These are phyloP conservation scores for Notolepis coatsorum DNA, from an alignment of 2,797 vertebrate species.

Conservation along the genomic window DNA sequence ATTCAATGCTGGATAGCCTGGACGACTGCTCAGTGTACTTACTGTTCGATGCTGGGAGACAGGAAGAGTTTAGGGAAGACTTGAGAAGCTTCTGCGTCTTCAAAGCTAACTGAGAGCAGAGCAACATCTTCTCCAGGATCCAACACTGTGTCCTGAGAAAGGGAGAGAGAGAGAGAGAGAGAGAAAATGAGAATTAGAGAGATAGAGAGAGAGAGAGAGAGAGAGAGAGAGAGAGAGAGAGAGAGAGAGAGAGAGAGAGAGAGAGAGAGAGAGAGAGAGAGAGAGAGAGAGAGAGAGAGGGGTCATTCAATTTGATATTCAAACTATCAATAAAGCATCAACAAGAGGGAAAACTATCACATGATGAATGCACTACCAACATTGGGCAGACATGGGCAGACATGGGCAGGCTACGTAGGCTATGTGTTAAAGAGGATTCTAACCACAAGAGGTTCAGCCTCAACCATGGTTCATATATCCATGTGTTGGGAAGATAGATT, in stretches of 20 bases:
- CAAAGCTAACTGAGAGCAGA: slow-evolving; percentile 96
- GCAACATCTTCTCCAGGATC: slow-evolving; percentile 98
- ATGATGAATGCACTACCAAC: too few relatives aligned
- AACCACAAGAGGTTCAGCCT: too few relatives aligned
- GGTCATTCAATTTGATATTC: too few relatives aligned
- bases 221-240: slow-evolving; percentile 17
- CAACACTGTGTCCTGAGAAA: slow-evolving; percentile 90
- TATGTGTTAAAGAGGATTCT: too few relatives aligned
- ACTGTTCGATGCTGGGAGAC: slow-evolving; percentile 98
- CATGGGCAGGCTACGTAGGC: too few relatives aligned
- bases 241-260: neutral
- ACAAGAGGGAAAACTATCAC: neutral
- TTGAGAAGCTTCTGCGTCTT: slow-evolving; percentile 96
- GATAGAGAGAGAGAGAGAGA: too few relatives aligned
- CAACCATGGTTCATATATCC: too few relatives aligned
- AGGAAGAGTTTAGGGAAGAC: slow-evolving; percentile 97
- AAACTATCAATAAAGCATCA: neutral
- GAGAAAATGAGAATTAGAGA: too few relatives aligned
- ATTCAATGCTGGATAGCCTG: too few relatives aligned
- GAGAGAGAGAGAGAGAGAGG: neutral
- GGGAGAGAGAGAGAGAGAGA: neutral
- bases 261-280: slow-evolving; percentile 23
- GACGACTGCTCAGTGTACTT: slow-evolving; percentile 81
- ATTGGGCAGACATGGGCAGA: too few relatives aligned
- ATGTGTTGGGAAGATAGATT: too few relatives aligned